Conservation (phyloP, 2,113 vertebrate genomes). For the Aegotheles bennettii region DNA sequence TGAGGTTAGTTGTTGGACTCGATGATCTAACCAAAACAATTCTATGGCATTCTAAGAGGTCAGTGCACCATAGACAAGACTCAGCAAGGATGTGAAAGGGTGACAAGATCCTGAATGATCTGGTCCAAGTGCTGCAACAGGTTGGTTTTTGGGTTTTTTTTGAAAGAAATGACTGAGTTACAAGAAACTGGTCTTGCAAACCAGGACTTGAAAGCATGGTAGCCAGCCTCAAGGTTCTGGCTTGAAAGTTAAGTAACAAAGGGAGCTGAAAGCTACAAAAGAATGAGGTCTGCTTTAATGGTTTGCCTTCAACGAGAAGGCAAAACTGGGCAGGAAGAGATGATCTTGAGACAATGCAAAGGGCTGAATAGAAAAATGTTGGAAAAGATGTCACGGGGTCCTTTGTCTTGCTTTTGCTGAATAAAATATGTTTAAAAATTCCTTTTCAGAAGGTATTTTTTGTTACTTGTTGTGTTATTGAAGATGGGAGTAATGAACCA, state of each 20-base stretch:
- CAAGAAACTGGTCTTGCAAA: neutral
- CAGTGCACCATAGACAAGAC: neutral
- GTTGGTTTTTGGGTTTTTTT: neutral
- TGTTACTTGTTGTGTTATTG: neutral
- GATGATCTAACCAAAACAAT: too few relatives aligned
- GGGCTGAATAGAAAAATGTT: neutral
- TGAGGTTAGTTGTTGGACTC: too few relatives aligned
- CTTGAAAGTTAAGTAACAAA: rapidly evolving
- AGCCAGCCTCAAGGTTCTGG: neutral
- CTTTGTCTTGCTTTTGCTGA: neutral
- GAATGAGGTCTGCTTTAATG: neutral
- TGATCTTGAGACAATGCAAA: neutral
- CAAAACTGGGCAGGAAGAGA: neutral
- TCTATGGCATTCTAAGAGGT: too few relatives aligned
- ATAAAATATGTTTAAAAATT: neutral
- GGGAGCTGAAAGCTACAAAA: neutral
- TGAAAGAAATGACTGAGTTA: neutral
- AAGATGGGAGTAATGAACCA: neutral
- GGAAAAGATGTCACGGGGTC: neutral
- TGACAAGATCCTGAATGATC: neutral
- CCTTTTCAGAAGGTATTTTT: neutral
- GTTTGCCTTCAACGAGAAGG: neutral
- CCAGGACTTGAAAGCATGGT: neutral
- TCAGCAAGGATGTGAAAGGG: neutral
- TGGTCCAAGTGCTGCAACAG: neutral